phyloP scores from a whole-genome alignment of 2,888 invertebrate genomes.

The Mesorhabditis sp. region DNA sequence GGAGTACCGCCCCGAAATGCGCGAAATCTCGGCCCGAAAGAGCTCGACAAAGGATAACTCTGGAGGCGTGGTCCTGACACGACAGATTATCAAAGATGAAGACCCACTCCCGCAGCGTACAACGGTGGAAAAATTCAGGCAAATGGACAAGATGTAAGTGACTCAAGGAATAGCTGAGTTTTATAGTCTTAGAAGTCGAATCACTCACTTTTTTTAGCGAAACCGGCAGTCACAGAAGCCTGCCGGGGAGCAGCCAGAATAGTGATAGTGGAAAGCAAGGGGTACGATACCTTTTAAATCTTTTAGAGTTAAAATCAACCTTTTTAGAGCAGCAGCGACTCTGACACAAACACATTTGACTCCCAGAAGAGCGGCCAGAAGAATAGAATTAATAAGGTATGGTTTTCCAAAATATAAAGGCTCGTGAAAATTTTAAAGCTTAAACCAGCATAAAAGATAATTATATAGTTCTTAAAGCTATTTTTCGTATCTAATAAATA shows the following conservation, averaged over 20 bases:
- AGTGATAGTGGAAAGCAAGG: conserved; percentile 21
- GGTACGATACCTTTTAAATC: conserved; percentile 62
- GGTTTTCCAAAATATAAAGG: conserved; percentile 12
- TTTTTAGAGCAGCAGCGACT: conserved; percentile 37
- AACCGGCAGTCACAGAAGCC: not conserved
- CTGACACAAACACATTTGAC: conserved; percentile 41
- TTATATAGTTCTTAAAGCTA: too few relatives aligned
- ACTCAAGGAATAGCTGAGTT: not conserved
- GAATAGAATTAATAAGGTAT: conserved; percentile 11
- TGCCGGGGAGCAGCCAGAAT: conserved; percentile 59
- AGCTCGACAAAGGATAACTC: conserved; percentile 20
- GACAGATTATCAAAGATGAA: conserved; percentile 35
- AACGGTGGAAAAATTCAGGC: not conserved
- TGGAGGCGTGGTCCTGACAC: conserved; percentile 41
- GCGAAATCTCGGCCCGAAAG: conserved; percentile 37
- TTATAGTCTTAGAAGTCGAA: not conserved
- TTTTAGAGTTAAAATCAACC: not conserved
- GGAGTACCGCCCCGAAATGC: conserved; percentile 55
- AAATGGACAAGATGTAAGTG: conserved; percentile 3
- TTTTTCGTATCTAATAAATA: too few relatives aligned
- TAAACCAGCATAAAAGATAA: not conserved
- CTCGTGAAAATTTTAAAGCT: not conserved
- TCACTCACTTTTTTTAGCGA: not conserved
- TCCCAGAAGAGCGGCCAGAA: conserved; percentile 28
- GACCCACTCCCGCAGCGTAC: conserved; percentile 17